Base-by-base conservation (phyloP, 2,888 invertebrate species). In the Nephrotoma appendiculata region DNA sequence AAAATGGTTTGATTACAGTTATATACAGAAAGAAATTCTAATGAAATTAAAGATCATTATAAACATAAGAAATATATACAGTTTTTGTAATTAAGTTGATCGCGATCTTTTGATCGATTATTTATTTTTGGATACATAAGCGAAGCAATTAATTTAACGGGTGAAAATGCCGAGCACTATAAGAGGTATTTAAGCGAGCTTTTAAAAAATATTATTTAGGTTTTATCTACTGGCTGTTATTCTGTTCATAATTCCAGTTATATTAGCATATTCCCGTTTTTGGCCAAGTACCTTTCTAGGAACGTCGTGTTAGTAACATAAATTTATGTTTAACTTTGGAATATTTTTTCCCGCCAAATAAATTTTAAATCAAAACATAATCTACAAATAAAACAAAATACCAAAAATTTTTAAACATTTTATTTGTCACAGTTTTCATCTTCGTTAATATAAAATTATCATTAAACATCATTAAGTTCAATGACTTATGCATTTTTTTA, bases 81-180 rank as follows among this genome's bases (percentile, higher is more conserved):
- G 31, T 86, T 48, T 48, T 45, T 41, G 0, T 5, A 48, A 45
- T 45, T 31, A 45, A 7, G 7, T 85, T 43, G 85, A 44, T 19
- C 19, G 19, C 43, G 31, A 44, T 85, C 31, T 11, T 48, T 31
- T 86, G 19, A 48, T 45, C 48, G 86, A 48, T 31, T 45, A 12
- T 86, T 48, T 41, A 45, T 19, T 43, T 41, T 44, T 85, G 31
- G 48, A 86, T 86, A 57, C 57, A 86, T 87, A 41, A 11, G 5
- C n/a, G 6, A 83, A 19, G 41, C 15, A 48, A 86, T 48, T 41
- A n/a, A 43, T 48, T 86, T 48, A 45, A 45, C 48, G 44, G 71
- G 31, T 31, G 86, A 88, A 88, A 86, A 89, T 89, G 89, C 89
- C 89, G 87, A 89, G 89, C 87, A 89, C 89, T 88, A 89, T 89